Conservation (phyloP, 2,113 vertebrate species). For the Neogobius melanostomus region DNA sequence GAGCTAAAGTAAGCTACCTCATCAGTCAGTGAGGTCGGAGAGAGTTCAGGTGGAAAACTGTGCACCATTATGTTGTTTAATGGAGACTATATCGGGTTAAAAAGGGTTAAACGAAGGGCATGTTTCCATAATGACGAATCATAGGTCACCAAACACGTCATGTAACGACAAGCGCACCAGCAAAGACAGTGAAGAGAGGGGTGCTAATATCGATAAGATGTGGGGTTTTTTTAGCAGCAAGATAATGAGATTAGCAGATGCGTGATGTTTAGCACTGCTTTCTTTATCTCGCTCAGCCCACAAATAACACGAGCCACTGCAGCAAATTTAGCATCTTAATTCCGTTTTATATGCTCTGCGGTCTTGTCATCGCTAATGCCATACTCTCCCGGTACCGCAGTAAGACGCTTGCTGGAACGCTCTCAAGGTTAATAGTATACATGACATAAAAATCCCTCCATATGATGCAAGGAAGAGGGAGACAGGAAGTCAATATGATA, state of each 20-base stretch:
- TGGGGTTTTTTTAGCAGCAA: slow-evolving; percentile 11
- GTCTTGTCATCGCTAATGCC: slow-evolving; percentile 4
- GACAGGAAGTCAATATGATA: background rate
- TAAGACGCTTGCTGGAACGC: background rate
- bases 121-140: slow-evolving; percentile 1
- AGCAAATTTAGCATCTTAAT: background rate
- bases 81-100: slow-evolving; percentile 1
- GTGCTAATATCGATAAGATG: slow-evolving; percentile 14
- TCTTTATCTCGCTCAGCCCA: background rate
- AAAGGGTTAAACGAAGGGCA: slow-evolving; percentile 7
- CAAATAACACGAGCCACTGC: background rate
- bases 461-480: slow-evolving; percentile 4
- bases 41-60: slow-evolving; percentile 7
- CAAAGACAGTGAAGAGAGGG: background rate
- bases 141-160: slow-evolving; percentile 8
- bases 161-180: slow-evolving; percentile 19
- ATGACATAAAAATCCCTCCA: background rate
- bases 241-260: slow-evolving; percentile 9
- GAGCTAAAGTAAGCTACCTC: slow-evolving; percentile 6
- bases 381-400: background rate
- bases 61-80: slow-evolving; percentile 1
- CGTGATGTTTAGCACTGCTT: background rate
- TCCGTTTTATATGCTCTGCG: background rate
- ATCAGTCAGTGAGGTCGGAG: background rate
- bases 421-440: slow-evolving; percentile 6